Conservation (phyloP, 2,113 vertebrate species). For the Mohoua ochrocephala region DNA sequence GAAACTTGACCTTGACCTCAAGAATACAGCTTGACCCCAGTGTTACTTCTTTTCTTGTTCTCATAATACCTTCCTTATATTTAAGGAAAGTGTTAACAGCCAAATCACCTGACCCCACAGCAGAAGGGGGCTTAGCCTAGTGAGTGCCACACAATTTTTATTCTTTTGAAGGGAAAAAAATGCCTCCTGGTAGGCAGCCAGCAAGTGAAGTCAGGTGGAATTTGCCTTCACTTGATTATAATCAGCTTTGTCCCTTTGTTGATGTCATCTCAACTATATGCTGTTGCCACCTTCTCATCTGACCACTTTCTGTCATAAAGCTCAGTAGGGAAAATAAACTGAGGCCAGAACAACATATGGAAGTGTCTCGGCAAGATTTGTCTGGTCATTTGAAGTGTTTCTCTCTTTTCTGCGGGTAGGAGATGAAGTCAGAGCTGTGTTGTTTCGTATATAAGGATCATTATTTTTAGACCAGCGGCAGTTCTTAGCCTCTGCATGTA, state of each 20-base stretch:
- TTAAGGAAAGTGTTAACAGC: background rate
- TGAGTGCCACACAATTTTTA: background rate
- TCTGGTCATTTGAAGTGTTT: background rate
- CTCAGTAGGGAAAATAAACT: background rate
- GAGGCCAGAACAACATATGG: background rate
- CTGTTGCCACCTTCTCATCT: background rate
- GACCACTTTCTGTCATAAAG: background rate
- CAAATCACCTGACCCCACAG: background rate
- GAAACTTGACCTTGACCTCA: conserved; percentile 20
- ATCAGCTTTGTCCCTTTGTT: conserved; percentile 2
- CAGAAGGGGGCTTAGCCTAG: background rate
- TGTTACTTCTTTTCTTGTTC: background rate
- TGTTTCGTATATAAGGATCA: background rate
- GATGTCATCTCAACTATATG: background rate
- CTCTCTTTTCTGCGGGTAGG: background rate
- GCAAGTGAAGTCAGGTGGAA: background rate
- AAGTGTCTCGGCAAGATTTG: background rate
- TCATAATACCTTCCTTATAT: background rate
- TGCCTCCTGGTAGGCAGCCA: background rate
- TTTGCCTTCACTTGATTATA: conserved; percentile 20
- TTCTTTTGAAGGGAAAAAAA: background rate
- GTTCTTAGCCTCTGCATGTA: conserved; percentile 50
- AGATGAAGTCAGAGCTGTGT: background rate
- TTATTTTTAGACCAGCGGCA: conserved; percentile 65
- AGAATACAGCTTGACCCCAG: background rate